A percentile compares a stretch with the other conserved stretches of the same genome.
These are phyloP conservation scores for Mus spicilegus DNA, from an alignment of 2,113 vertebrate genomes.

Conservation along the genomic window DNA sequence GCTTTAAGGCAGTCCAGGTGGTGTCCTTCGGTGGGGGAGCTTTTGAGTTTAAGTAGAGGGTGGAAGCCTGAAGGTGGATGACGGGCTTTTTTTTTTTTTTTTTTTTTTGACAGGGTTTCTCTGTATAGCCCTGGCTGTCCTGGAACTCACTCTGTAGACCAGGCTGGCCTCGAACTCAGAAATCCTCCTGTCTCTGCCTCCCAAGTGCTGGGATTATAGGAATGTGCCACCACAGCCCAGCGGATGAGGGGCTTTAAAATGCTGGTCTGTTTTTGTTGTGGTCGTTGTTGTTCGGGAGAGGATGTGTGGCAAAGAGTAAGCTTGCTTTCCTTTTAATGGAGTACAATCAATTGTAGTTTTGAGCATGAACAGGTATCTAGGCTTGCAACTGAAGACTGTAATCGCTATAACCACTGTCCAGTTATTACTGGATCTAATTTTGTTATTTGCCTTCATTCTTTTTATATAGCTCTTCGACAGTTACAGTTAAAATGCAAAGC, in stretches of 20 bases:
- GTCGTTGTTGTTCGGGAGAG: neutral
- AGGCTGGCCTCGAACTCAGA: too few relatives aligned
- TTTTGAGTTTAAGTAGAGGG: neutral
- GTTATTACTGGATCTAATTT: neutral
- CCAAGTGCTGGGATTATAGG: too few relatives aligned
- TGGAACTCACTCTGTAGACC: too few relatives aligned
- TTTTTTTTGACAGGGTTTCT: too few relatives aligned
- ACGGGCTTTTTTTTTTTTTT: neutral
- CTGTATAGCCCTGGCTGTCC: too few relatives aligned
- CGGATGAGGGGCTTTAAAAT: neutral
- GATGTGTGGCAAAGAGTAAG: neutral
- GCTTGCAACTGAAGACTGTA: constrained; percentile 6
- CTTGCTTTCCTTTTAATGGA: neutral
- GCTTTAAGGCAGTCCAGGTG: neutral
- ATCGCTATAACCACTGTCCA: neutral
- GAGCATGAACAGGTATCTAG: neutral
- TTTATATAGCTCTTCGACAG: neutral
- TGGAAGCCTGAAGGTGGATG: neutral
- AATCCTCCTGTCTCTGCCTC: too few relatives aligned
- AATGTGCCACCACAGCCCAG: too few relatives aligned
- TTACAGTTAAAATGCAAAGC: neutral
- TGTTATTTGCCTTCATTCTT: constrained; percentile 9
- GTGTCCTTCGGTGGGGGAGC: neutral
- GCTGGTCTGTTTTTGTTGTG: too few relatives aligned
- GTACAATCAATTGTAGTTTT: neutral